Base-by-base conservation (phyloP, 2,888 invertebrate genomes). In the Candidula unifasciata region DNA sequence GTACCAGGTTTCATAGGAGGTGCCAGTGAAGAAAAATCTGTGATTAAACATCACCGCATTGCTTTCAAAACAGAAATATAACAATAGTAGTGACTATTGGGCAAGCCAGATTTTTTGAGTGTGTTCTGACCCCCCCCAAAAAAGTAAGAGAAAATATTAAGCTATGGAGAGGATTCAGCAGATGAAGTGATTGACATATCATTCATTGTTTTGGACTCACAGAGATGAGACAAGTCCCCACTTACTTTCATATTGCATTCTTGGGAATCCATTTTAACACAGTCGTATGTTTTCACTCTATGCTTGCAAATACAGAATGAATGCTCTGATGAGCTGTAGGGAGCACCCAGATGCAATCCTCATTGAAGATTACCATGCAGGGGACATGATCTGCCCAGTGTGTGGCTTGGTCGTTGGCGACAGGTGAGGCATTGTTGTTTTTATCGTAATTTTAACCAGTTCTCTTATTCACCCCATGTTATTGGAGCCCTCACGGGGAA, bases 351-450 rank as follows among this genome's bases (percentile, higher is more conserved):
- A 98, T 93, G 97, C 98, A 27, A 96, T 96, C 77, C 95, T 99
- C 80, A 97, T 99, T 91, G 99, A 99, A 94, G 99, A 99, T 94
- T 98, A 99, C 94, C 95, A 99, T 92, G 98, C 98, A 87, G 99
- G 99, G 60, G 99, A 99, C 95, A 97, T 98, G 96, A 98, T 99
- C 91, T 99, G 99, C 94, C 97, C 99, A 52, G 98, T 98, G 95
- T 99, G 99, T 95, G 99, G 99, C n/a, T 95, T 99, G 85, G 99
- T 99, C 79, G 99, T 99, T 37, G 99, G 99, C 24, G 99, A 99
- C 95, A 96, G 98, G 97, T 97, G 68, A 79, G 37, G 18, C 18
- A 16, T 68, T 18, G 18, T 68, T 10, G n/a, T 24, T 27, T 66
- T 66, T 27, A 60, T 60, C 5, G 6, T 60, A 3, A 60, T 60